Base-by-base conservation (phyloP, 2,797 vertebrate genomes). In the Sebastes jordani region DNA sequence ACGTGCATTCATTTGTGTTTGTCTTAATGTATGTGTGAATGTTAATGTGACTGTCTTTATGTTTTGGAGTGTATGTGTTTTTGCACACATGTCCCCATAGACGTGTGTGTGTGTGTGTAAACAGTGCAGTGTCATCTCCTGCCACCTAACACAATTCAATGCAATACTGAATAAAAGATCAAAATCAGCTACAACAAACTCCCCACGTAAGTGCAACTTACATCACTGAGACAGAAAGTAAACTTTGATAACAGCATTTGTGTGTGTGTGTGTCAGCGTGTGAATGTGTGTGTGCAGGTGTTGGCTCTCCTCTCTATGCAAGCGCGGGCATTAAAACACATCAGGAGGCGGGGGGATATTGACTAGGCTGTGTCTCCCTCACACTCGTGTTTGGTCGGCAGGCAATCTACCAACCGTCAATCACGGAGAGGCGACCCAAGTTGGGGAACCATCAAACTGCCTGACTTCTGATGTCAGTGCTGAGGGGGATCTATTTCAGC, bases 381-480 rank as follows among this genome's bases (percentile, higher is more conserved):
- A 89, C 92, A 88, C 86, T 78, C 78, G 82, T 93, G 93, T 95
- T 95, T 95, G 94, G 93, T 92, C 83, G 82, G 88, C 88, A 95
- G 92, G 94, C 95, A 95, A 95, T 96, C 93, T 95, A 93, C 86
- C 86, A 90, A 66, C 92, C 80, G 92, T 95, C 95, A 95, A 94
- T 95, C 94, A 94, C 79, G 2, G 66, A 32, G 86, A 90, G 89
- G 91, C 88, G 84, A 92, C 92, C 89, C 86, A 93, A 93, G 94
- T 93, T 93, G 92, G 92, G 92, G 93, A 95, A 93, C 89, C 89
- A 94, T 94, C 92, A 93, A 91, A 89, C 84, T 80, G 86, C 82
- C 90, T 91, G 91, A 93, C 92, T 94, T 82, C 86, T 85, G 85
- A 90, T 94, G 93, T 94, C 92, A 94, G 90, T 92, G 91, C 90